Base-by-base conservation (phyloP, 2,888 invertebrate genomes). In the Schizaphis graminum region DNA sequence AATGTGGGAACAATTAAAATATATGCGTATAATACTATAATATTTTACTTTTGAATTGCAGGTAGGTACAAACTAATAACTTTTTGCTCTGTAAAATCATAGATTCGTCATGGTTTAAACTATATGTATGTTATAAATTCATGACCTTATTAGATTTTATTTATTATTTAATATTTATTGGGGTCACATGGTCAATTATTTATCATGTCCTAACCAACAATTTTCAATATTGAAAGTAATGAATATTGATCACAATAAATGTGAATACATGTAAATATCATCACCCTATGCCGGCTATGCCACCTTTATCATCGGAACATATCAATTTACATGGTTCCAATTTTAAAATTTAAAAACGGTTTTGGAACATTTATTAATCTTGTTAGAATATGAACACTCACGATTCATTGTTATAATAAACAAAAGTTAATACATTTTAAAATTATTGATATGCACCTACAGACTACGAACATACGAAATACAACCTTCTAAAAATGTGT, bases 81-180 rank as follows among this genome's bases (percentile, higher is more conserved):
- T 2, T 21, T 35, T 35, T 77, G 21, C 21, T 77, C 35, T 35
- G 21, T 21, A 77, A 77, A 77, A 67, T 24, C 21, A 77, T 35
- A 77, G 21, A 77, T 77, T 77, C 35, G 77, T 8, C 35, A 35
- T 35, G 77, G 77, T 77, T 77, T 77, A 35, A 77, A 77, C 35
- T 21, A 13, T 21, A 67, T 28, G 53, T 67, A 77, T 77, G 77
- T 77, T 77, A 77, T 21, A 77, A 77, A 21, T 35, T 77, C 88
- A 88, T 88, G 53, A 88, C 53, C 88, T 53, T 88, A 88, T n/a
- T 86, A 53, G 7, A 88, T 88, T 88, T 24, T n/a, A 88, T 88
- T 24, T n/a, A 88, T 88, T 88, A 24, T 88, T 53, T 35, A 88
- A 88, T 35, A 53, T 24, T 35, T 53, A 87, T 87, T 88, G 88